A percentile compares a stretch with the other conserved stretches of the same genome.
Conservation (phyloP, 1,140 invertebrate species). For the Hormaphis cornu region DNA sequence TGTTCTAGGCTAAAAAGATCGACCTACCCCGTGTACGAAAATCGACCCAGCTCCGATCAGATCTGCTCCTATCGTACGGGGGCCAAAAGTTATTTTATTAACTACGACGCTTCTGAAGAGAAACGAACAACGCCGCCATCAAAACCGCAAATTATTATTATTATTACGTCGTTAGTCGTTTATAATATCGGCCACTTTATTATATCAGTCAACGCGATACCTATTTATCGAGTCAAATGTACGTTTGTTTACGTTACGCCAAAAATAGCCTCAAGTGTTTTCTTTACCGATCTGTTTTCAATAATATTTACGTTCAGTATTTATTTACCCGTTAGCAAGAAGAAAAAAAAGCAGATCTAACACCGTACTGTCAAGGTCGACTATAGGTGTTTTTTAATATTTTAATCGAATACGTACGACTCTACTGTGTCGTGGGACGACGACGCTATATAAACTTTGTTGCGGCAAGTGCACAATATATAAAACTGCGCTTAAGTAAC, state of each 20-base stretch:
- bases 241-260: constrained; percentile 4
- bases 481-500: neutral
- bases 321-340: neutral
- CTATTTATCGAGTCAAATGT: neutral
- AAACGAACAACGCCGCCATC: too few species aligned
- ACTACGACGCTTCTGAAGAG: too few species aligned
- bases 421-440: too few species aligned
- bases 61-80: too few species aligned
- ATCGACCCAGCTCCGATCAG: too few species aligned
- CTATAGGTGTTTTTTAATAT: neutral
- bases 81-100: too few species aligned
- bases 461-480: too few species aligned
- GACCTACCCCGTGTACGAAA: too few species aligned
- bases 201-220: neutral
- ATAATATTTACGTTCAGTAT: constrained; percentile 23
- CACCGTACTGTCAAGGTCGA: neutral
- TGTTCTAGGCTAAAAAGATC: too few species aligned
- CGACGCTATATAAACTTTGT: too few species aligned
- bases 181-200: neutral
- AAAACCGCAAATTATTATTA: too few species aligned
- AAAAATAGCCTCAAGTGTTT: neutral
- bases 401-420: too few species aligned
- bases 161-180: neutral
- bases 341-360: neutral
- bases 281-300: neutral